phyloP scores from a whole-genome alignment of 2,797 vertebrate genomes.

The Mormyrus hasselquistii region DNA sequence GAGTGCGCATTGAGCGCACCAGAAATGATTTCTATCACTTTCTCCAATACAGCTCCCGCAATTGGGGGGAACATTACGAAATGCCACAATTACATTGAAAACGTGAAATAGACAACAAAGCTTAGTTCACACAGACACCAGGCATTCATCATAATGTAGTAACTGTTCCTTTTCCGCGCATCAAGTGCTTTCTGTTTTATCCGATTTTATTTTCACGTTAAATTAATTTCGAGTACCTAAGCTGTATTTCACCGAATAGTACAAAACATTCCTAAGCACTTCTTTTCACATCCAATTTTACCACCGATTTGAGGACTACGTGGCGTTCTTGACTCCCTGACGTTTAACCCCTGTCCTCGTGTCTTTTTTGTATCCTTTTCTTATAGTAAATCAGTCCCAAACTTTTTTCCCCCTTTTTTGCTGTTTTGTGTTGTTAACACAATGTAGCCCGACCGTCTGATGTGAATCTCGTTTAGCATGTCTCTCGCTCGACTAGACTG shows the following conservation, averaged over 20 bases:
- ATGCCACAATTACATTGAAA: neutral
- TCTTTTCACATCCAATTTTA: conserved; percentile 25
- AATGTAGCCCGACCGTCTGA: conserved; percentile 50
- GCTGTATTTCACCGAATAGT: conserved; percentile 9
- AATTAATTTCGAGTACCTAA: conserved; percentile 11
- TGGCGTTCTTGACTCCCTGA: conserved; percentile 32
- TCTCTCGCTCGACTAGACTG: conserved; percentile 72
- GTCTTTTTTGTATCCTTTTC: conserved; percentile 31
- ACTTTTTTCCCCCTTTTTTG: conserved; percentile 32
- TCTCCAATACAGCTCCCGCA: neutral
- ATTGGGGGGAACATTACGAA: neutral
- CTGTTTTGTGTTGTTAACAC: conserved; percentile 51
- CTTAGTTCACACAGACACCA: neutral
- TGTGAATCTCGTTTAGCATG: conserved; percentile 70
- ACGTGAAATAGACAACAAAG: neutral
- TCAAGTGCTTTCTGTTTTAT: conserved; percentile 1
- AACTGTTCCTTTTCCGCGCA: neutral
- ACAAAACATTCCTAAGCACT: conserved; percentile 30
- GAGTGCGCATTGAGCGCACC: conserved; percentile 34
- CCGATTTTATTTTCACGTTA: conserved; percentile 13
- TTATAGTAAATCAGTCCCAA: conserved; percentile 37
- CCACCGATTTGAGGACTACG: conserved; percentile 27
- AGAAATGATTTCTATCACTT: conserved; percentile 36
- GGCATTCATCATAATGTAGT: neutral
- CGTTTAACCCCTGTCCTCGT: conserved; percentile 29